A percentile compares a stretch with the other conserved stretches of the same genome.
Evolutionary conservation across 2,113 vertebrate species (phyloP).

Genomic region (Aegypius monachus): DNA sequence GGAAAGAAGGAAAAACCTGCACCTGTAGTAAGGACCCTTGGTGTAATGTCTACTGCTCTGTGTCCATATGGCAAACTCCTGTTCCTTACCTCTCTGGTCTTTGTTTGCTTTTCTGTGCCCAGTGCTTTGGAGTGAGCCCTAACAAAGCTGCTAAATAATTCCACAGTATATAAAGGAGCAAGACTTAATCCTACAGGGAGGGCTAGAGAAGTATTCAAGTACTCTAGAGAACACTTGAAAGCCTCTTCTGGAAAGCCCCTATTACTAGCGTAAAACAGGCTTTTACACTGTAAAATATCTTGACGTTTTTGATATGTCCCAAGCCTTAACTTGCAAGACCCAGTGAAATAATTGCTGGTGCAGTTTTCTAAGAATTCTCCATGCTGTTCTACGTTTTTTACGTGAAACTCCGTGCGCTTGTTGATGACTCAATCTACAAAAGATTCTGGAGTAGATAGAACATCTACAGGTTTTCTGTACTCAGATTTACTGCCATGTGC

Average conservation of each 20-base stretch:
- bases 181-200: slow-evolving; percentile 18
- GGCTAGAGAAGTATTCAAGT: slow-evolving; percentile 26
- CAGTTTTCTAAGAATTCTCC: background rate
- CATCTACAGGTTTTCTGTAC: background rate
- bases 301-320: background rate
- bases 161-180: background rate
- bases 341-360: background rate
- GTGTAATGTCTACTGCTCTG: background rate
- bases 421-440: background rate
- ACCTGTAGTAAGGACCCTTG: background rate
- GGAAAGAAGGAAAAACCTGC: background rate
- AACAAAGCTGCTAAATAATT: slow-evolving; percentile 20
- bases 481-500: background rate
- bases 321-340: background rate
- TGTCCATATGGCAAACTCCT: background rate
- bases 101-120: background rate
- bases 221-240: slow-evolving; percentile 28
- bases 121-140: background rate
- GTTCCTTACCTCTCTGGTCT: background rate
- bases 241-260: slow-evolving; percentile 28
- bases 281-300: slow-evolving; percentile 3
- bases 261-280: background rate
- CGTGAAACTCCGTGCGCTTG: background rate
- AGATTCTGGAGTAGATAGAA: background rate
- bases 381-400: background rate